A percentile compares a stretch with the other conserved stretches of the same genome.
These are phyloP conservation scores for Prunella strophiata DNA, from an alignment of 2,797 vertebrate genomes.

Conservation along the genomic window DNA sequence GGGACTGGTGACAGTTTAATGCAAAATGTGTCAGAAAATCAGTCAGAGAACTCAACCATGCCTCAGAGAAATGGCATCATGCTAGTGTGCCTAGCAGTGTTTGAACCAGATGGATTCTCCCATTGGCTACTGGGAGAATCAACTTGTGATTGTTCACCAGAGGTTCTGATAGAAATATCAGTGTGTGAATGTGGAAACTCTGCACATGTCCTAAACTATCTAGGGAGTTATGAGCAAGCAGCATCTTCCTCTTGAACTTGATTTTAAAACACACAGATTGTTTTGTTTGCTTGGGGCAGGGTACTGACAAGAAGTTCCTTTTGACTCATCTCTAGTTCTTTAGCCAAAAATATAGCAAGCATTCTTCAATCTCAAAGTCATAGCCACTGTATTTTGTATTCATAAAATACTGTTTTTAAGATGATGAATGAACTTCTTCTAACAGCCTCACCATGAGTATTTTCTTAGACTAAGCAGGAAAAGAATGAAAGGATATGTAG, in stretches of 20 bases:
- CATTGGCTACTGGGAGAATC: not conserved
- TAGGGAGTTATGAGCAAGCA: not conserved
- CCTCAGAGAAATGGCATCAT: not conserved
- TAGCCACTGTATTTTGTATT: not conserved
- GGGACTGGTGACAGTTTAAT: not conserved
- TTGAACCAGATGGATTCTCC: not conserved
- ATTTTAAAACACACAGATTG: not conserved
- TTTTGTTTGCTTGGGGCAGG: not conserved
- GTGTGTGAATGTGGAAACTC: not conserved
- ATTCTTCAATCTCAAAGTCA: not conserved
- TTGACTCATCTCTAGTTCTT: not conserved
- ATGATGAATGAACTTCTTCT: not conserved
- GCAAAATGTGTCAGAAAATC: not conserved
- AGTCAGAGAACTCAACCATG: not conserved
- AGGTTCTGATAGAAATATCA: not conserved
- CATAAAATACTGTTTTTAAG: not conserved
- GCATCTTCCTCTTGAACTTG: not conserved
- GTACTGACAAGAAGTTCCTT: not conserved
- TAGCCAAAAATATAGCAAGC: not conserved
- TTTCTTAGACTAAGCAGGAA: not conserved
- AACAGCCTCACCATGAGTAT: not conserved
- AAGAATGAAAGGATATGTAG: not conserved
- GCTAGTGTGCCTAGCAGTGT: no score
- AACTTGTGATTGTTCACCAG: not conserved
- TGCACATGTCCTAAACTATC: fast-evolving